Evolutionary conservation across 2,797 vertebrate species (phyloP).

Genomic region (Scyliorhinus canicula): DNA sequence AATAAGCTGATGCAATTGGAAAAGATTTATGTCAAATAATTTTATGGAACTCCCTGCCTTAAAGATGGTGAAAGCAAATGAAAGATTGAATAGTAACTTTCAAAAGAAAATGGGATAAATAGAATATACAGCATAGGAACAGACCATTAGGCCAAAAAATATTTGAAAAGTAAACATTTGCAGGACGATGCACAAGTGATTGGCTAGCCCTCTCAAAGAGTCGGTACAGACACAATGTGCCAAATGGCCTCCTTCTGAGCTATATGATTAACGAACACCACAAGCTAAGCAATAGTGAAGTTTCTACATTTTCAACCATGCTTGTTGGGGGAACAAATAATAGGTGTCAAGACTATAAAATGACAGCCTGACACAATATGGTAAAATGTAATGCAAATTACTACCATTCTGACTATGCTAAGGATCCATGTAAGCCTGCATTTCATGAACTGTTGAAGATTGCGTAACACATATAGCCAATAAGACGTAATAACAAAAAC

Average conservation of each 20-base stretch:
- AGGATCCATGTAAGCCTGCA: neutral
- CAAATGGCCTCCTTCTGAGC: neutral
- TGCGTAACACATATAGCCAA: neutral
- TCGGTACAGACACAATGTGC: neutral
- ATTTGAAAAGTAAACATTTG: neutral
- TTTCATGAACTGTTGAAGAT: neutral
- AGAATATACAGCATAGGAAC: neutral
- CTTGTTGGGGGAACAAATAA: neutral
- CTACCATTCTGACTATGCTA: neutral
- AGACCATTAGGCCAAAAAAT: neutral
- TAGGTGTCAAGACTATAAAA: neutral
- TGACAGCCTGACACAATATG: neutral
- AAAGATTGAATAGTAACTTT: neutral
- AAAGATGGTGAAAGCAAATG: neutral
- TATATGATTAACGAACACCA: neutral
- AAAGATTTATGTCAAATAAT: neutral
- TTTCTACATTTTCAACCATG: neutral
- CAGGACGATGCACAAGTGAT: neutral
- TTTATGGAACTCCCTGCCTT: neutral
- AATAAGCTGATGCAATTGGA: neutral
- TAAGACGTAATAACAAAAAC: neutral
- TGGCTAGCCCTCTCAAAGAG: neutral
- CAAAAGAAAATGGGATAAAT: neutral
- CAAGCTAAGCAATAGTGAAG: neutral
- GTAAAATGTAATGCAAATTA: neutral